Evolutionary conservation across 2,797 vertebrate genomes (phyloP).

Genomic region (Smutsia gigantea): DNA sequence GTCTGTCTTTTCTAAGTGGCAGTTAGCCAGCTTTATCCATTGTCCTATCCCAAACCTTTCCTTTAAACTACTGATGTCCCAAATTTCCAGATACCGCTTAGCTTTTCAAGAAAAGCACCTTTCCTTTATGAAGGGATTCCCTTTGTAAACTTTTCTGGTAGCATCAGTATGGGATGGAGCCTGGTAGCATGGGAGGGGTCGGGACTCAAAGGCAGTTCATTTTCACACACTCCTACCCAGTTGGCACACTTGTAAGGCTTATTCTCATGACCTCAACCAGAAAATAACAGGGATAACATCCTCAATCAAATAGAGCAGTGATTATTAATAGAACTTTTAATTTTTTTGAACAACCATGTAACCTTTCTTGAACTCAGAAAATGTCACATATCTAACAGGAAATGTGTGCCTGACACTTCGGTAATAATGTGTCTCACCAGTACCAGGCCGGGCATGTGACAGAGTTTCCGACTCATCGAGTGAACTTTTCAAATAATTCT

Average conservation of each 20-base stretch:
- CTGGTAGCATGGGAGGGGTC: background rate
- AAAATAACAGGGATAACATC: slow-evolving; percentile 56
- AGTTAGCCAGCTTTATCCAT: background rate
- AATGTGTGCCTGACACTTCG: slow-evolving; percentile 27
- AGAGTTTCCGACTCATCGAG: background rate
- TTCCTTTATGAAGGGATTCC: background rate
- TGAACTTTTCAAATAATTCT: slow-evolving; percentile 53
- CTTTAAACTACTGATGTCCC: background rate
- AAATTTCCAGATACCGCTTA: background rate
- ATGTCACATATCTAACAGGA: slow-evolving; percentile 48
- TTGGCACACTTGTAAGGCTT: background rate
- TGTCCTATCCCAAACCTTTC: background rate
- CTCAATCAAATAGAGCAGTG: slow-evolving; percentile 50
- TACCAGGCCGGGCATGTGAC: background rate
- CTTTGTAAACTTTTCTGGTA: background rate
- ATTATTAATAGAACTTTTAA: slow-evolving; percentile 62
- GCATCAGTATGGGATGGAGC: background rate
- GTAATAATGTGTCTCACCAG: background rate
- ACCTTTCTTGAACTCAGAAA: slow-evolving; percentile 51
- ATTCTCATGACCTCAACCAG: slow-evolving; percentile 13
- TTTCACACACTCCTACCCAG: background rate
- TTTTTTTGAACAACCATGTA: slow-evolving; percentile 57
- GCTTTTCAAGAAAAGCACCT: slow-evolving; percentile 21
- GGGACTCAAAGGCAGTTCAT: background rate
- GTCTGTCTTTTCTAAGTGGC: background rate